Conservation (phyloP, 2,113 vertebrate species). For the Hystrix brachyura region DNA sequence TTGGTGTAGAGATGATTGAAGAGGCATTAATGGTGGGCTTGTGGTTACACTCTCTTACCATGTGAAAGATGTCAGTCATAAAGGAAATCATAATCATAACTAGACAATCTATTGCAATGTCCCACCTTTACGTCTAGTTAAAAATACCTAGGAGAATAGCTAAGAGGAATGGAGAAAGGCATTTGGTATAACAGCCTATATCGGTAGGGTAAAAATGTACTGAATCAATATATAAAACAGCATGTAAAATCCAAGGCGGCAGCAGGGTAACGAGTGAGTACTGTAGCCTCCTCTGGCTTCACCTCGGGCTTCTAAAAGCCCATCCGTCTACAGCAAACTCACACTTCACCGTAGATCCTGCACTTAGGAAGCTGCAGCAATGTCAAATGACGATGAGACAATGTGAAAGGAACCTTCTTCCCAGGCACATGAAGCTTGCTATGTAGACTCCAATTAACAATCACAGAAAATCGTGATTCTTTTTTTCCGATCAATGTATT, state of each 20-base stretch:
- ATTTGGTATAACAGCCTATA: background rate
- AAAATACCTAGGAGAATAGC: slow-evolving; percentile 47
- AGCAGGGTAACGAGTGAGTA: slow-evolving; percentile 51
- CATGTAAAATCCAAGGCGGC: slow-evolving; percentile 65
- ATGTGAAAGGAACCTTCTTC: background rate
- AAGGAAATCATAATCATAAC: background rate
- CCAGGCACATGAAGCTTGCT: background rate
- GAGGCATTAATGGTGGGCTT: slow-evolving; percentile 17
- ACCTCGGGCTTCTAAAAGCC: slow-evolving; percentile 32
- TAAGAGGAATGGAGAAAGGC: background rate
- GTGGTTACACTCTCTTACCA: background rate
- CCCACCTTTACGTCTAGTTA: background rate
- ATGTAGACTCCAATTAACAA: background rate
- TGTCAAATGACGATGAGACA: background rate
- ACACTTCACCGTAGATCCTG: background rate
- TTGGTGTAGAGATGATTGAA: slow-evolving; percentile 62
- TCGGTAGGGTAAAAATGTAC: slow-evolving; percentile 53
- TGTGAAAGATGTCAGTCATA: slow-evolving; percentile 52
- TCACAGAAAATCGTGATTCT: background rate
- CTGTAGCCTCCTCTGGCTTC: slow-evolving; percentile 38
- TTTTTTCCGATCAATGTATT: background rate
- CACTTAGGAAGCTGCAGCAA: background rate
- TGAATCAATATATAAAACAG: slow-evolving; percentile 66
- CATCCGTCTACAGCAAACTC: background rate
- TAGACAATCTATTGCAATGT: background rate